phyloP scores from a whole-genome alignment of 2,113 vertebrate genomes.

The Alosa alosa region DNA sequence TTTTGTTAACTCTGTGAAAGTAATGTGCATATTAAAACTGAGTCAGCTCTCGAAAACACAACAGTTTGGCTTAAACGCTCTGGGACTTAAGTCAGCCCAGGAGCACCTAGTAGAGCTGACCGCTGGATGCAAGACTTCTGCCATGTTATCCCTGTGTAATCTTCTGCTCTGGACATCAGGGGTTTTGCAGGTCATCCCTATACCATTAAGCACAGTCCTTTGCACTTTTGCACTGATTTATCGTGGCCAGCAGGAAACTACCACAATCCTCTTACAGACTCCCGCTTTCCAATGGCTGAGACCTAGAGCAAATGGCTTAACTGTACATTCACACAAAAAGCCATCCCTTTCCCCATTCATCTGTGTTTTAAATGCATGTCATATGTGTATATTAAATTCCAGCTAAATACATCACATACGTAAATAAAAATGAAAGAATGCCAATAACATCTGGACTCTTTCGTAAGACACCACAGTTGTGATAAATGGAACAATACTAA shows the following conservation, averaged over 20 bases:
- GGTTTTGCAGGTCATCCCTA: constrained; percentile 25
- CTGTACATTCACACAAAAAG: constrained; percentile 4
- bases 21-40: not conserved
- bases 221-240: constrained; percentile 41
- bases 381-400: not conserved
- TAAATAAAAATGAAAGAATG: too few species aligned
- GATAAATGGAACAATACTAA: too few species aligned
- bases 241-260: constrained; percentile 34
- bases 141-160: not conserved
- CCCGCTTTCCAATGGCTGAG: constrained; percentile 28
- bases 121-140: not conserved
- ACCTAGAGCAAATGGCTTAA: constrained; percentile 25
- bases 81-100: not conserved
- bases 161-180: not conserved
- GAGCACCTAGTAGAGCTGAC: not conserved
- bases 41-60: not conserved
- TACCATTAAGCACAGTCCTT: constrained; percentile 37
- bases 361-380: not conserved
- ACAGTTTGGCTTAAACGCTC: not conserved
- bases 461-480: too few species aligned
- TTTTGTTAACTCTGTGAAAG: not conserved
- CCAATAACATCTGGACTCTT: too few species aligned
- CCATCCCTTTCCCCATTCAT: not conserved
- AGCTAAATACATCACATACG: too few species aligned
- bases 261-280: constrained; percentile 40